Conservation (phyloP, 2,797 vertebrate species). For the Dermochelys coriacea region DNA sequence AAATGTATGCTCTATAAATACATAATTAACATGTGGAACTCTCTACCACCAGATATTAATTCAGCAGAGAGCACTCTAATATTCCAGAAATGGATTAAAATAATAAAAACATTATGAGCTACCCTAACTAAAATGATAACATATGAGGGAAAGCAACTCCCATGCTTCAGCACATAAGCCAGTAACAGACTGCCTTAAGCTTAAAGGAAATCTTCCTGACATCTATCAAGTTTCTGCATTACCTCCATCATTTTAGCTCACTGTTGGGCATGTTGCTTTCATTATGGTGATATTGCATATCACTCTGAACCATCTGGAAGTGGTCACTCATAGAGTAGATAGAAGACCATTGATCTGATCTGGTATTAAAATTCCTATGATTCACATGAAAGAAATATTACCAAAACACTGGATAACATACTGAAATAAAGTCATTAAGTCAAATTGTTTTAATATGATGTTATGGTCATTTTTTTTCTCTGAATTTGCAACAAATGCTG, state of each 20-base stretch:
- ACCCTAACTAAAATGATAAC: not conserved
- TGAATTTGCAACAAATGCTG: no score
- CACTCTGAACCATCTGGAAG: not conserved
- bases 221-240: not conserved
- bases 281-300: not conserved
- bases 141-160: not conserved
- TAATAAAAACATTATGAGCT: not conserved
- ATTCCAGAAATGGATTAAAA: not conserved
- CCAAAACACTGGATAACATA: no score
- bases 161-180: not conserved
- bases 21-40: not conserved
- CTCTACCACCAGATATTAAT: not conserved
- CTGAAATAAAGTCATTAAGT: no score
- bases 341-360: not conserved
- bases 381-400: no score
- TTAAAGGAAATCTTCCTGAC: not conserved
- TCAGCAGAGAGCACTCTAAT: not conserved
- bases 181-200: not conserved
- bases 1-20: not conserved
- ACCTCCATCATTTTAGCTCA: not conserved
- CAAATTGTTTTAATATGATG: no score
- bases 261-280: not conserved
- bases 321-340: not conserved
- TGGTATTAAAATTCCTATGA: not conserved
- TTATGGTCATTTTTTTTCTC: no score